Evolutionary conservation across 2,113 vertebrate species (phyloP).

Genomic region (Microtus richardsoni): DNA sequence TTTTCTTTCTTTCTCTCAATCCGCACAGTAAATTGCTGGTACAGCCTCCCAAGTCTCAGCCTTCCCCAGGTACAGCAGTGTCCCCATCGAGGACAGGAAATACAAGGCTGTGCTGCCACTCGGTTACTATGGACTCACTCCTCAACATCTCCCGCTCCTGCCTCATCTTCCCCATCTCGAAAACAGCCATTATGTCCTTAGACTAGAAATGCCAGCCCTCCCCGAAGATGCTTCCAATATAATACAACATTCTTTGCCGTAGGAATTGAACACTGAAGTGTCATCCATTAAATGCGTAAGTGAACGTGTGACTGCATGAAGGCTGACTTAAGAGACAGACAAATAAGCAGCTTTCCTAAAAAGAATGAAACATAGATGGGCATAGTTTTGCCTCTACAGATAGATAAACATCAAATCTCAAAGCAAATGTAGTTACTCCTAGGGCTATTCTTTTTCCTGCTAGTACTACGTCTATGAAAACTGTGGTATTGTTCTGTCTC

Average conservation of each 20-base stretch:
- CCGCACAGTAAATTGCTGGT: slow-evolving; percentile 76
- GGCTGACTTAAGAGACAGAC: not conserved
- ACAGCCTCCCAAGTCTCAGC: slow-evolving; percentile 72
- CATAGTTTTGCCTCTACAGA: not conserved
- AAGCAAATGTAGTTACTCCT: not conserved
- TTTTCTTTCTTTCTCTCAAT: slow-evolving; percentile 18
- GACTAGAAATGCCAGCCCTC: slow-evolving; percentile 66
- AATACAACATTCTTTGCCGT: slow-evolving; percentile 70
- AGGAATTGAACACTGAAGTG: not conserved
- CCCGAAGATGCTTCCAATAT: slow-evolving; percentile 66
- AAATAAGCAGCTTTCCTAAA: not conserved
- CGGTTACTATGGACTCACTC: not conserved
- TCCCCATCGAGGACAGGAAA: slow-evolving; percentile 48
- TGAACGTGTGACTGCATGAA: not conserved
- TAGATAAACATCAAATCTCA: slow-evolving; percentile 64
- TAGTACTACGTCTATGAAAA: not conserved
- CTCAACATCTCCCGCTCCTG: not conserved
- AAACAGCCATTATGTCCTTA: slow-evolving; percentile 63
- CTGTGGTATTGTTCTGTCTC: not conserved
- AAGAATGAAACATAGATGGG: not conserved
- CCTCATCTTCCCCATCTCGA: not conserved
- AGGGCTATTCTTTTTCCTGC: not conserved
- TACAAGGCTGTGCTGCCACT: slow-evolving; percentile 49
- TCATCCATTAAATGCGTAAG: not conserved
- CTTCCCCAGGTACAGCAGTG: slow-evolving; percentile 71